A percentile compares a stretch with the other conserved stretches of the same genome.
phyloP scores from a whole-genome alignment of 2,888 invertebrate species.

The Onchidella celtica region DNA sequence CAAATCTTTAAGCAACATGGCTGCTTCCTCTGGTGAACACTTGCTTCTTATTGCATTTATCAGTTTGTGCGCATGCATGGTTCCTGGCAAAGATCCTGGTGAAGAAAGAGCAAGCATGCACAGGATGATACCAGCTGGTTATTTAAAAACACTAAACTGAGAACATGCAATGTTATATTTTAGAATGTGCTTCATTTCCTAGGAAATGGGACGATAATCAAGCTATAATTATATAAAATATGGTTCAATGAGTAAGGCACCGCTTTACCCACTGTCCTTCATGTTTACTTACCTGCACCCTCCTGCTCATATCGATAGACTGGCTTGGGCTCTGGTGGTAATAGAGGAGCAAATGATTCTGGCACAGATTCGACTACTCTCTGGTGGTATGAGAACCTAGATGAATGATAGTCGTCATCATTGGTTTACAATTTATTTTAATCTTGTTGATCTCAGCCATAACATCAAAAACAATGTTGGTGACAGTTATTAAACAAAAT shows the following conservation, averaged over 20 bases:
- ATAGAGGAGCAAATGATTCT: slow-evolving; percentile 89
- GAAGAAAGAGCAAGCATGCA: not conserved
- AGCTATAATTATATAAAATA: no score
- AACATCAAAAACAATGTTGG: no score
- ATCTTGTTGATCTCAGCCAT: no score
- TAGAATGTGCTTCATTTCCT: no score
- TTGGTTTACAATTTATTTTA: no score
- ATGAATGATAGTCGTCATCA: no score
- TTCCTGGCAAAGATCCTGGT: slow-evolving; percentile 78
- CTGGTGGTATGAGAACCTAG: slow-evolving; percentile 93
- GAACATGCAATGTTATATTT: no score
- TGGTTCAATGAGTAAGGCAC: no score
- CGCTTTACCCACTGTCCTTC: no score
- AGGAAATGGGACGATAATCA: no score
- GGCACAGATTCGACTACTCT: slow-evolving; percentile 96
- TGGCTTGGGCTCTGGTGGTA: slow-evolving; percentile 89
- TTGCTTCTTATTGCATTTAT: slow-evolving; percentile 93
- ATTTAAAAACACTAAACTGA: no score
- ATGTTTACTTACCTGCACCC: slow-evolving; percentile 92
- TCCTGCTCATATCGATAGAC: slow-evolving; percentile 94
- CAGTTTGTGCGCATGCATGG: slow-evolving; percentile 87
- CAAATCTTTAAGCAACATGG: slow-evolving; percentile 91
- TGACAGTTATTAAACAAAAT: no score
- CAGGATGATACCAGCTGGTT: not conserved
- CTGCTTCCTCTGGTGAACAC: slow-evolving; percentile 93